phyloP scores from a whole-genome alignment of 2,888 invertebrate genomes.

The Coremacera marginata region DNA sequence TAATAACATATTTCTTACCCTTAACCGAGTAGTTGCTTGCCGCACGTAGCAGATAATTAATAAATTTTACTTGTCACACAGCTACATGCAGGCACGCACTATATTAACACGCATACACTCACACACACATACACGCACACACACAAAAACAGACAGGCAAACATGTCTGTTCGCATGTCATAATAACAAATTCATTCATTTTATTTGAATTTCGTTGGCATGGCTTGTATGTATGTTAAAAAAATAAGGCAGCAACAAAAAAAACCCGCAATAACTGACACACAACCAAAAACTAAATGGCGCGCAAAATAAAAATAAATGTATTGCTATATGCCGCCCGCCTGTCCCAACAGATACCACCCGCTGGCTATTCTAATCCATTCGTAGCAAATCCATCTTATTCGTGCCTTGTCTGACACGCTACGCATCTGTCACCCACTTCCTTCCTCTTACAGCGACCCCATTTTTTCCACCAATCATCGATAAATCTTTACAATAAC shows the following conservation, averaged over 20 bases:
- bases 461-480: background rate
- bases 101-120: background rate
- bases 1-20: too few species aligned
- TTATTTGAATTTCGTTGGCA: too few species aligned
- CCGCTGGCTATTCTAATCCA: background rate
- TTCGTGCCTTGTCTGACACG: background rate
- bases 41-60: too few species aligned
- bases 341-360: background rate
- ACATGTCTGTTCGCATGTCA: background rate
- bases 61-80: too few species aligned
- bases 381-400: background rate
- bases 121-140: too few species aligned
- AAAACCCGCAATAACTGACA: background rate
- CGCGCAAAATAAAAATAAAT: conserved; percentile 20
- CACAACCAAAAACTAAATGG: conserved; percentile 7
- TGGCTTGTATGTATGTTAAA: background rate
- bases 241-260: background rate
- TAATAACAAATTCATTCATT: conserved; percentile 7
- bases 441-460: too few species aligned
- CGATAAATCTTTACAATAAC: background rate
- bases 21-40: too few species aligned
- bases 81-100: too few species aligned
- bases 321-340: background rate
- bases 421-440: background rate
- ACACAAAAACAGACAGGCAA: background rate